phyloP scores from a whole-genome alignment of 1,140 invertebrate genomes.

The Bombus ignitus region DNA sequence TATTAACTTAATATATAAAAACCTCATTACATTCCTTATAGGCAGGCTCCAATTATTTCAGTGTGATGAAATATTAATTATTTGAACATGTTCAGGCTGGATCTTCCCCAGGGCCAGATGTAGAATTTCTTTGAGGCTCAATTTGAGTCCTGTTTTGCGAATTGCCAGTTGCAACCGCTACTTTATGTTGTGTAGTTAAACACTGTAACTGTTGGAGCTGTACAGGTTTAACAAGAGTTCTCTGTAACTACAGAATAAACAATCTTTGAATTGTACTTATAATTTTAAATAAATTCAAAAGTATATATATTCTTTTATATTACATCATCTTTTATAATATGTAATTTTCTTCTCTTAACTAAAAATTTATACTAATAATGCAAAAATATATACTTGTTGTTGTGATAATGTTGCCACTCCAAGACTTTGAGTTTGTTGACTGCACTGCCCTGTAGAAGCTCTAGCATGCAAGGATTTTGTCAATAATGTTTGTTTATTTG shows the following conservation, averaged over 20 bases:
- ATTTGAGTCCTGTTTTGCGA: constrained; percentile 77
- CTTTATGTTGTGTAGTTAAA: constrained; percentile 79
- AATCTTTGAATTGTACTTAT: background rate
- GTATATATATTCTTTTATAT: background rate
- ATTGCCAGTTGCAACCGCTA: constrained; percentile 75
- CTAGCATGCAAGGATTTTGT: constrained; percentile 80
- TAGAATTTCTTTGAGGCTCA: constrained; percentile 72
- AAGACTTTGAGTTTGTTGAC: constrained; percentile 77
- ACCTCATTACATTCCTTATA: constrained; percentile 60
- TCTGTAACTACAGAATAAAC: constrained; percentile 75
- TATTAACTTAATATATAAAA: constrained; percentile 53
- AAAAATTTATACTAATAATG: constrained; percentile 15
- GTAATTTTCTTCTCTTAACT: background rate
- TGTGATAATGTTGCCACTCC: constrained; percentile 79
- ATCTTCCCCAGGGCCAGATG: constrained; percentile 71
- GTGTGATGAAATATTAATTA: constrained; percentile 59
- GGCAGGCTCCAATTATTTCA: constrained; percentile 70
- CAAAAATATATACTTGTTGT: constrained; percentile 75
- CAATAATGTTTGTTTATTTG: constrained; percentile 81
- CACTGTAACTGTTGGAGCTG: constrained; percentile 82
- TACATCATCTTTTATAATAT: background rate
- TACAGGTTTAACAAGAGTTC: constrained; percentile 76
- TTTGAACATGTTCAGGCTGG: constrained; percentile 73
- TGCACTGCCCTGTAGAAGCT: constrained; percentile 77
- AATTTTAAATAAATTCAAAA: background rate